phyloP scores from a whole-genome alignment of 2,888 invertebrate species.

The Salticus scenicus region DNA sequence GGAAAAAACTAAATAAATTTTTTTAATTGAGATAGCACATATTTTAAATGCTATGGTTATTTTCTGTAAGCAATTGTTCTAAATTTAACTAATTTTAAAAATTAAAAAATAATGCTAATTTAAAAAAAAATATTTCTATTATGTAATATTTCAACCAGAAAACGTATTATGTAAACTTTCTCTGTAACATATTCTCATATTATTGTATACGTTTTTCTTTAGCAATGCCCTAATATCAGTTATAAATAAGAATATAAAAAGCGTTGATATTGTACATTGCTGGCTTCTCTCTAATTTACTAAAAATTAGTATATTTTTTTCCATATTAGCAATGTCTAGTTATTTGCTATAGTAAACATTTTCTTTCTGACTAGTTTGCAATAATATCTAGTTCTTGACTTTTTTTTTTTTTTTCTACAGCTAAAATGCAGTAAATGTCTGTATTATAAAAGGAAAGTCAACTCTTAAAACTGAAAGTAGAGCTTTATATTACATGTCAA shows the following conservation, averaged over 20 bases:
- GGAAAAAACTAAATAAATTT: no score
- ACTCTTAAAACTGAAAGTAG: no score
- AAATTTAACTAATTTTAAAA: no score
- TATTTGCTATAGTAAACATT: no score
- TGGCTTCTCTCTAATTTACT: background rate
- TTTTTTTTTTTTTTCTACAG: background rate
- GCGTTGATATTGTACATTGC: conserved; percentile 5
- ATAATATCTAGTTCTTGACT: background rate
- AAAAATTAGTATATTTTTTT: conserved; percentile 13
- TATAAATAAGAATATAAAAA: background rate
- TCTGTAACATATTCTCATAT: background rate
- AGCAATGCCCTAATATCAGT: background rate
- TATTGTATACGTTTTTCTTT: background rate
- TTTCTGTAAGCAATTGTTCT: no score
- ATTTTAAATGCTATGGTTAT: no score
- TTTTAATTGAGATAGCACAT: no score
- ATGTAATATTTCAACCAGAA: background rate
- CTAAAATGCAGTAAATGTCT: background rate
- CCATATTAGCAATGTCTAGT: no score
- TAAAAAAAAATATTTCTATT: no score
- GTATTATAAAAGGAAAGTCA: no score
- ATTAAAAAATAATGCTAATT: no score
- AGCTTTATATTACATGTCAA: no score
- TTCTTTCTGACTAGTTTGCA: background rate
- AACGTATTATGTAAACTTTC: background rate